Evolutionary conservation across 1,140 invertebrate species (phyloP), one percentile per base, ranked within the genome.

Genomic region (Acyrthosiphon pisum): DNA sequence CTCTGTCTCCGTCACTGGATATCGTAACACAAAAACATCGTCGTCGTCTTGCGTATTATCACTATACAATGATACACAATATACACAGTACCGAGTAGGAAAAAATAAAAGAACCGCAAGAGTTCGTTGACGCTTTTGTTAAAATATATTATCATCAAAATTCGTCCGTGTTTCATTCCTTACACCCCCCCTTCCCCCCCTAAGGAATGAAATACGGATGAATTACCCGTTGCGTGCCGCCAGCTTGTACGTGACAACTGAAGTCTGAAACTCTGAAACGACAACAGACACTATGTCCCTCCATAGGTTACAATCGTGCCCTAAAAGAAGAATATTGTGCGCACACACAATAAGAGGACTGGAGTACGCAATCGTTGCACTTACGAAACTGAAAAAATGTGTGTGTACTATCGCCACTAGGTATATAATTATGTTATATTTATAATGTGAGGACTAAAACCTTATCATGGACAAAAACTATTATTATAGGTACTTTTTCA

Each of bases 121-220:
- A 90, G 89, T 90, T 90, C 89, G 89, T 90, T 90, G 89, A 90
- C 89, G 89, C 53, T 53, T 68, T 60, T 44, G 53, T 44, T 68
- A 37, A 56, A 89, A 56, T 53, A 50, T 53, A 53, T 48, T 56
- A 89, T 53, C 22, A 50, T 50, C 48, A n/a, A 48, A 87, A 87
- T n/a, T 18, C 46, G 46, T 87, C 86, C 7, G 44, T 20, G n/a
- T 41, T 30, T 30, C 41, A 30, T 48, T 87, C 76, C n/a, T 35
- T 37, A 9, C n/a, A 41, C 76, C 20, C n/a, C 23, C 6, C 35
- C n/a, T 2, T 0, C 35, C 76, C 7, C n/a, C 18, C 30, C 18
- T 0, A 76, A 76, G n/a, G 14, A 76, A 76, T 76, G n/a, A n/a
- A 76, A 76, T 76, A 76, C 60, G 30, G 30, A 41, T 37, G 83